Conservation (phyloP, 2,888 invertebrate genomes). For the Petrolisthes cinctipes region DNA sequence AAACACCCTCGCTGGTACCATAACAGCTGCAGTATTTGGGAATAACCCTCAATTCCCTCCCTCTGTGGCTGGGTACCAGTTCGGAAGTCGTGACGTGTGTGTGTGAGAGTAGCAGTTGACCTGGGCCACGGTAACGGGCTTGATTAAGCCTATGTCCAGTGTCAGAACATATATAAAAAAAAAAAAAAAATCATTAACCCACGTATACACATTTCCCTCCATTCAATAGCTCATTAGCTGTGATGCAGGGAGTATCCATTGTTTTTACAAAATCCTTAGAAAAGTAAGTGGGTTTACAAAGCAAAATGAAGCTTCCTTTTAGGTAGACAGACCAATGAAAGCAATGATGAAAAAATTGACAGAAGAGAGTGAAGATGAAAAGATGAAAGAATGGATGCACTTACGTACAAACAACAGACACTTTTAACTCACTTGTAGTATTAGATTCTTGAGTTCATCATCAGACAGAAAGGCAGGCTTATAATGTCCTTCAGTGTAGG, state of each 20-base stretch:
- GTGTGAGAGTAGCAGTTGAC: no score
- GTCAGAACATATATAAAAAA: no score
- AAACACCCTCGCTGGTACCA: no score
- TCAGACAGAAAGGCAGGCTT: slow-evolving; percentile 87
- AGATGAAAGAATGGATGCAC: neutral
- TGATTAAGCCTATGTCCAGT: no score
- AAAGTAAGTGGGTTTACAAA: neutral
- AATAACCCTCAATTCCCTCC: no score
- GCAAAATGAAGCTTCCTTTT: neutral
- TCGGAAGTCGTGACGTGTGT: no score
- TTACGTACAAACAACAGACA: neutral
- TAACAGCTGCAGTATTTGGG: no score
- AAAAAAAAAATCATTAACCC: no score
- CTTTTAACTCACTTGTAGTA: slow-evolving; percentile 76
- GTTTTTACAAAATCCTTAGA: neutral
- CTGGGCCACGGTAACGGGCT: no score
- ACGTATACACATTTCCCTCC: no score
- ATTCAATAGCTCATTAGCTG: no score
- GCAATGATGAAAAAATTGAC: neutral
- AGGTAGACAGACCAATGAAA: neutral
- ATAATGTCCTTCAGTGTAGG: slow-evolving; percentile 82
- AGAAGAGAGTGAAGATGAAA: neutral
- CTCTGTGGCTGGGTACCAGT: no score
- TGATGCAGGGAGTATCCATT: neutral
- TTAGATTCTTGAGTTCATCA: slow-evolving; percentile 86